Conservation (phyloP, 2,797 vertebrate genomes). For the Falco berigora region DNA sequence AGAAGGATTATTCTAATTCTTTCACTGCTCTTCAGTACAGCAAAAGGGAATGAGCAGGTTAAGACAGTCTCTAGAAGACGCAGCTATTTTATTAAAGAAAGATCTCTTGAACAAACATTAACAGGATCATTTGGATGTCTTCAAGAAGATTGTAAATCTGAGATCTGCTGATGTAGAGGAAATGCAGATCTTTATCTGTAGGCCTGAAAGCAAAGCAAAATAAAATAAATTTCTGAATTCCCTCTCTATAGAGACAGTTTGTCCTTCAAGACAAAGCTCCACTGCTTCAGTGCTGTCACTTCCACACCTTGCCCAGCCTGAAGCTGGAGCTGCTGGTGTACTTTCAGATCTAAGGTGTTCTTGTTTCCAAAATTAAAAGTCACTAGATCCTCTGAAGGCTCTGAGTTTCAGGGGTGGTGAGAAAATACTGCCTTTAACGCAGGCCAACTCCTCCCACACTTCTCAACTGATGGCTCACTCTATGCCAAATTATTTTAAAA, state of each 20-base stretch:
- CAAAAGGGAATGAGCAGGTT: background rate
- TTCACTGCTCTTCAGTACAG: background rate
- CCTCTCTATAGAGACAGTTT: background rate
- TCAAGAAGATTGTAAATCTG: background rate
- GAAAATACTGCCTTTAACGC: conserved; percentile 38
- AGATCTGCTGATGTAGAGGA: conserved; percentile 4
- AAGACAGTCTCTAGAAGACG: background rate
- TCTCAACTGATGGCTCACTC: conserved; percentile 32
- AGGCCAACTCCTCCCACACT: conserved; percentile 53
- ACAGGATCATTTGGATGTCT: background rate
- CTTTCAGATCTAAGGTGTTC: conserved; percentile 29
- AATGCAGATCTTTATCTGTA: conserved; percentile 28
- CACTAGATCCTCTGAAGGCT: conserved; percentile 9
- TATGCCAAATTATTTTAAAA: conserved; percentile 31
- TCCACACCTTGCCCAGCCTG: background rate
- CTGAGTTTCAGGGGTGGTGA: conserved; percentile 10
- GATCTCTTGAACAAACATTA: conserved; percentile 16
- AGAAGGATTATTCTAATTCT: background rate
- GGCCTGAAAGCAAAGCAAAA: conserved; percentile 16
- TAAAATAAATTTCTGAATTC: background rate
- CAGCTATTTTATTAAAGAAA: background rate
- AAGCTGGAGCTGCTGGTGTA: background rate
- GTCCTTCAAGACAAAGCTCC: background rate
- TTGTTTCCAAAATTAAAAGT: conserved; percentile 38
- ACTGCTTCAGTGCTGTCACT: background rate